phyloP scores from a whole-genome alignment of 2,797 vertebrate genomes.

The Craterocephalus amniculus region DNA sequence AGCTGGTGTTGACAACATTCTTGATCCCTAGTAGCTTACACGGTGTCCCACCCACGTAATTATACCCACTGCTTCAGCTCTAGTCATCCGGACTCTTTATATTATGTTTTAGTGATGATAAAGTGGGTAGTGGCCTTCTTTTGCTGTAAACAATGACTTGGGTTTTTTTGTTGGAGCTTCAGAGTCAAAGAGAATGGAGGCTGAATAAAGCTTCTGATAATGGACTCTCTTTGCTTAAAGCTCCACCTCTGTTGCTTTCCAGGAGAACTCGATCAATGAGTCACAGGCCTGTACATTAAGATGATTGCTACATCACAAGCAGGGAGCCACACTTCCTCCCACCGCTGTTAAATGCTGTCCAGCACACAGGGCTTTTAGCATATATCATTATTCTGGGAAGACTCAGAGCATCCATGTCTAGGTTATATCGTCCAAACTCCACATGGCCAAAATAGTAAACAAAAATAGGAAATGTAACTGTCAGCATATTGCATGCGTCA shows the following conservation, averaged over 20 bases:
- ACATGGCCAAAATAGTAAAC: not conserved
- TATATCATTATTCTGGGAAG: conserved; percentile 8
- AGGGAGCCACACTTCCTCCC: conserved; percentile 51
- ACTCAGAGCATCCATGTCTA: conserved; percentile 14
- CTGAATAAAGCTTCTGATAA: conserved; percentile 16
- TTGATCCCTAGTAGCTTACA: conserved; percentile 7
- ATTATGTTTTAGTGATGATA: conserved; percentile 27
- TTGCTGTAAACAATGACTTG: conserved; percentile 18
- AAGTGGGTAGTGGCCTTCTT: conserved; percentile 10
- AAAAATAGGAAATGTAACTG: conserved; percentile 14
- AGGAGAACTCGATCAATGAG: conserved; percentile 74
- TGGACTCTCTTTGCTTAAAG: conserved; percentile 26
- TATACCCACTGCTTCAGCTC: not conserved
- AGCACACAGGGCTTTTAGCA: conserved; percentile 49
- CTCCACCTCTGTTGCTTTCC: conserved; percentile 31
- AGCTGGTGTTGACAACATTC: conserved; percentile 25
- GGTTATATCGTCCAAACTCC: conserved; percentile 25
- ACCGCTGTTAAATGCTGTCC: conserved; percentile 5
- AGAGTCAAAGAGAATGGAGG: conserved; percentile 18
- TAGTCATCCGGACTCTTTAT: not conserved
- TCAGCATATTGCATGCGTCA: conserved; percentile 12
- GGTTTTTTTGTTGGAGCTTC: not conserved
- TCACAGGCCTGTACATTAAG: conserved; percentile 70
- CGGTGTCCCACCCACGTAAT: conserved; percentile 10
- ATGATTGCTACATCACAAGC: conserved; percentile 72